Evolutionary conservation across 1,140 invertebrate genomes (phyloP).

Genomic region (Papilio polyxenes): DNA sequence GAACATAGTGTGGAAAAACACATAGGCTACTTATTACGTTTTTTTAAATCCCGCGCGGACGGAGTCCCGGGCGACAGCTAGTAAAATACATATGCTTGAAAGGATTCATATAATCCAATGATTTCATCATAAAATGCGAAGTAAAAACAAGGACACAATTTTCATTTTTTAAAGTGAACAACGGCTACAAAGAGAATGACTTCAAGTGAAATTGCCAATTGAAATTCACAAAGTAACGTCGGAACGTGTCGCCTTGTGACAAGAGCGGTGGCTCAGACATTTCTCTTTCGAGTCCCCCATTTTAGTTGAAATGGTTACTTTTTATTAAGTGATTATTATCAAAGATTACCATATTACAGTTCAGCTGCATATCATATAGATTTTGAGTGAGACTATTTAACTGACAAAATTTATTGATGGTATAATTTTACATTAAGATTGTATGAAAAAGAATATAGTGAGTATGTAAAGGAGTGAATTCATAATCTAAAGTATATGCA

Average conservation of each 20-base stretch:
- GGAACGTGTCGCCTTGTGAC: constrained; percentile 27
- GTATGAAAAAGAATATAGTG: too few relatives aligned
- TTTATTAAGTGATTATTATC: background rate
- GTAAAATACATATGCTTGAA: background rate
- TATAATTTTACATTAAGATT: too few relatives aligned
- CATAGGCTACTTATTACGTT: too few relatives aligned
- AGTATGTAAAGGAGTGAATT: too few relatives aligned
- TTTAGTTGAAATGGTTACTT: background rate
- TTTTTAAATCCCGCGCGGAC: too few relatives aligned
- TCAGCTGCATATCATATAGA: too few relatives aligned
- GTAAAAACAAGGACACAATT: background rate
- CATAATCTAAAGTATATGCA: too few relatives aligned
- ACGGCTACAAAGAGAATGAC: constrained; percentile 17
- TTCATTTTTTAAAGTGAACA: constrained; percentile 9
- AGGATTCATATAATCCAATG: background rate
- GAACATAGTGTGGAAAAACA: too few relatives aligned
- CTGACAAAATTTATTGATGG: too few relatives aligned
- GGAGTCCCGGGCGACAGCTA: too few relatives aligned
- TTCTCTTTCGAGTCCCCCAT: background rate
- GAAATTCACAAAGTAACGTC: constrained; percentile 23
- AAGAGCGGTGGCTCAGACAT: constrained; percentile 4
- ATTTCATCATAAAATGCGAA: background rate
- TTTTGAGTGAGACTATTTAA: too few relatives aligned
- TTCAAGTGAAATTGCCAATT: constrained; percentile 28
- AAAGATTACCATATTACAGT: too few relatives aligned